A percentile compares a stretch with the other conserved stretches of the same genome.
These are phyloP conservation scores for Troides helena DNA, from an alignment of 2,888 invertebrate genomes.

Conservation along the genomic window DNA sequence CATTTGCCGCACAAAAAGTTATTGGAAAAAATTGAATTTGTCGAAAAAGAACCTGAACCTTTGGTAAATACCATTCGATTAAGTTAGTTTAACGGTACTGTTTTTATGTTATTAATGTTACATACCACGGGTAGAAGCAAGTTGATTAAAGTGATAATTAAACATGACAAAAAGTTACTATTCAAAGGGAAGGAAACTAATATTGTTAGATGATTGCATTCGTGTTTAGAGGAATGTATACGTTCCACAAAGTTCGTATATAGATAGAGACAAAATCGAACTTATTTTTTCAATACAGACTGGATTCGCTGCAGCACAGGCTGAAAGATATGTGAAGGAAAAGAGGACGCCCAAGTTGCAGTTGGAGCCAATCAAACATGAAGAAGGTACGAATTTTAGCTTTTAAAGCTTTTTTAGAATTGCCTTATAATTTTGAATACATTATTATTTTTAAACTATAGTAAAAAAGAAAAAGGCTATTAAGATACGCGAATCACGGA, in stretches of 20 bases:
- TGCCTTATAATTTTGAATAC: slow-evolving; percentile 1
- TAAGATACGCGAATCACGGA: slow-evolving; percentile 46
- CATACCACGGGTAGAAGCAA: no score
- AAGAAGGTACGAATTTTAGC: slow-evolving; percentile 37
- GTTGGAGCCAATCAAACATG: slow-evolving; percentile 53
- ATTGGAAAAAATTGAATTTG: slow-evolving; percentile 81
- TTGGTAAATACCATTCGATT: slow-evolving; percentile 65
- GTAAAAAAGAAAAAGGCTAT: slow-evolving; percentile 53
- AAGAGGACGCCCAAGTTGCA: slow-evolving; percentile 49
- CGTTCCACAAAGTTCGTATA: no score
- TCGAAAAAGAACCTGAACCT: slow-evolving; percentile 79
- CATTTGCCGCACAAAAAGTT: slow-evolving; percentile 82
- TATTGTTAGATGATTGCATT: no score
- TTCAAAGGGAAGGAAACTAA: no score
- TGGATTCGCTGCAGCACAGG: slow-evolving; percentile 74
- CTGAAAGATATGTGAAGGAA: slow-evolving; percentile 58
- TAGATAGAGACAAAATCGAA: background rate
- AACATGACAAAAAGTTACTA: no score
- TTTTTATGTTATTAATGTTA: no score
- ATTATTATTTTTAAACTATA: background rate
- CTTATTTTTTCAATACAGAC: slow-evolving; percentile 58
- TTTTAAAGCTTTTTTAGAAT: background rate
- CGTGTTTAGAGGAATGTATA: no score
- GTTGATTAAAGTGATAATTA: no score
- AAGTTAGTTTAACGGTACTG: no score